phyloP scores from a whole-genome alignment of 2,113 vertebrate species.

The Empidonax traillii region DNA sequence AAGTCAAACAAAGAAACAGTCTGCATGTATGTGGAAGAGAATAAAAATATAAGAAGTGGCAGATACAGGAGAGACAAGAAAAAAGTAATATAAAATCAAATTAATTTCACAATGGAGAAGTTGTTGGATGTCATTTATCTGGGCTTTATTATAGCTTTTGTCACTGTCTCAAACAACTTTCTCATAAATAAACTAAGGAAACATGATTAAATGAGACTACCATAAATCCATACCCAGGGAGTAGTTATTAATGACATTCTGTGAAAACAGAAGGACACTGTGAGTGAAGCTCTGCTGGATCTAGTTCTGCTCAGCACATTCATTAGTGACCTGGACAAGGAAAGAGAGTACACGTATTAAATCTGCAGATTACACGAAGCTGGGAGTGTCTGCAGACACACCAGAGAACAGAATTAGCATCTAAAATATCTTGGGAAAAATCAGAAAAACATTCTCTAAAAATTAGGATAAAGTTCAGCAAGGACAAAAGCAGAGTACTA shows the following conservation, averaged over 20 bases:
- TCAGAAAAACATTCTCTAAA: background rate
- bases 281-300: constrained; percentile 30
- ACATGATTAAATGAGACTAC: constrained; percentile 27
- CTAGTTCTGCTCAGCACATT: constrained; percentile 9
- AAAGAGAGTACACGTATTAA: background rate
- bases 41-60: background rate
- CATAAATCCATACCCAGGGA: constrained; percentile 10
- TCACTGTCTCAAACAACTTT: constrained; percentile 4
- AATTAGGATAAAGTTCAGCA: background rate
- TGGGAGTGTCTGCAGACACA: background rate
- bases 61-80: background rate
- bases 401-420: background rate
- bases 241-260: constrained; percentile 24
- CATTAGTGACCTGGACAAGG: constrained; percentile 35
- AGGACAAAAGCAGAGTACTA: background rate
- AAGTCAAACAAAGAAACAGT: background rate
- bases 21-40: background rate
- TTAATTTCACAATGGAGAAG: constrained; percentile 4
- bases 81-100: background rate
- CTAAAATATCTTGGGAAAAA: background rate
- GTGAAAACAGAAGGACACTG: constrained; percentile 21
- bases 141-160: constrained; percentile 9
- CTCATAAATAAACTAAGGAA: constrained; percentile 28
- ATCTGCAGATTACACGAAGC: background rate
- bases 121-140: constrained; percentile 25